Conservation (phyloP, 2,888 invertebrate genomes). For the Agrotis puta region DNA sequence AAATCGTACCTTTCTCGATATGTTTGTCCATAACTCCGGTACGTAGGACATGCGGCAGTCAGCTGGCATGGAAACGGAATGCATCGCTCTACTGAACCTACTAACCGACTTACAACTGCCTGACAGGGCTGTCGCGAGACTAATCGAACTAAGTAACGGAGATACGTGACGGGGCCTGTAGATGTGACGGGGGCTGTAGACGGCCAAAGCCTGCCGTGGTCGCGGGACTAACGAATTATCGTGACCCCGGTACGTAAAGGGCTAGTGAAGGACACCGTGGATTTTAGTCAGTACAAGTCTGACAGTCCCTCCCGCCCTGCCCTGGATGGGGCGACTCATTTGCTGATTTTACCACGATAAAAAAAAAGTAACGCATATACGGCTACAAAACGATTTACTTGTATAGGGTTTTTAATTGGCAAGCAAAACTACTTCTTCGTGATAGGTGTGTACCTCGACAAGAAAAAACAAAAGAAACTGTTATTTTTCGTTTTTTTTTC, state of each 20-base stretch:
- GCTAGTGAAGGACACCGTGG: too few species aligned
- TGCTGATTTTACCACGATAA: too few species aligned
- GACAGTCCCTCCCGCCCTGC: too few species aligned
- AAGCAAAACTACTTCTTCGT: not conserved
- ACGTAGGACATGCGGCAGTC: slow-evolving; percentile 53
- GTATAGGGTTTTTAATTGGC: not conserved
- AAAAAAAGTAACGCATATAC: too few species aligned
- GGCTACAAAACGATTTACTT: not conserved
- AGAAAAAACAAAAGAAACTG: not conserved
- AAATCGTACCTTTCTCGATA: slow-evolving; percentile 45
- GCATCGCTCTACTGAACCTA: slow-evolving; percentile 65
- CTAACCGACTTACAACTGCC: slow-evolving; percentile 62
- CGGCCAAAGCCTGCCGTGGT: too few species aligned
- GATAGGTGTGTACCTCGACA: not conserved
- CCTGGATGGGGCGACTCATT: too few species aligned
- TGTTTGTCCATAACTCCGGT: slow-evolving; percentile 59
- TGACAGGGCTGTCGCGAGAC: slow-evolving; percentile 54
- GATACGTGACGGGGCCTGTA: too few species aligned
- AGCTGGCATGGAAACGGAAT: slow-evolving; percentile 65
- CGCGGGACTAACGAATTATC: too few species aligned
- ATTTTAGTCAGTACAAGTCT: too few species aligned
- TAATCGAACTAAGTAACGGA: too few species aligned
- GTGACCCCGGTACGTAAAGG: too few species aligned
- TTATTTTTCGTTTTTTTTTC: not conserved
- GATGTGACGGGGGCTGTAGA: too few species aligned